phyloP scores from a whole-genome alignment of 2,888 invertebrate species.

The Argyra leucocephala region DNA sequence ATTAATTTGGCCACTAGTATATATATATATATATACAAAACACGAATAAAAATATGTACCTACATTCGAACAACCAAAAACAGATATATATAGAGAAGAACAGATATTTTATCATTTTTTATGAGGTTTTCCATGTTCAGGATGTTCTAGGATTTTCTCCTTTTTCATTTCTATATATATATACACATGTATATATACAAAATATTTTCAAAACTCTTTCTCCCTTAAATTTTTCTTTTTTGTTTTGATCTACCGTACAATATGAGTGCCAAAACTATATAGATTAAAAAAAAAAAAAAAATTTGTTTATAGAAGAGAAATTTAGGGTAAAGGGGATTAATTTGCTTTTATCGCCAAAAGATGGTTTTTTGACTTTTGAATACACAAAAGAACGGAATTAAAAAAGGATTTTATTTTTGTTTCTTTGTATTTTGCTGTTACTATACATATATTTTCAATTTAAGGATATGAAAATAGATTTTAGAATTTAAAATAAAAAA shows the following conservation, averaged over 20 bases:
- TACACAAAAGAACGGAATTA: neutral
- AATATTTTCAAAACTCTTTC: neutral
- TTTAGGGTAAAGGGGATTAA: neutral
- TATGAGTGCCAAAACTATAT: too few species aligned
- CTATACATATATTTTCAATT: neutral
- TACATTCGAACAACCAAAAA: neutral
- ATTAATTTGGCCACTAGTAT: constrained; percentile 23
- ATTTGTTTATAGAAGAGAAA: neutral
- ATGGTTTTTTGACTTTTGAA: neutral
- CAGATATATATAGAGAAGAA: neutral
- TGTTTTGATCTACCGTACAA: neutral
- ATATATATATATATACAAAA: neutral
- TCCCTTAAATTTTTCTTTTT: neutral
- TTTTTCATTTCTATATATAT: neutral
- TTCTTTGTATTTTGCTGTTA: neutral
- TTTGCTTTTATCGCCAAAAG: neutral
- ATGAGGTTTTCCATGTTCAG: constrained; percentile 1
- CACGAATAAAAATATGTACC: too few species aligned
- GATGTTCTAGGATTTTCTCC: neutral
- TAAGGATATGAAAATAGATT: neutral
- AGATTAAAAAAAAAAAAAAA: neutral
- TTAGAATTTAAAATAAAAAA: too few species aligned
- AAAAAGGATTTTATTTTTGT: neutral
- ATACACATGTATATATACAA: neutral
- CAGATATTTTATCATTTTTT: neutral